Percentiles rank a stretch among this genome's conserved stretches.
Evolutionary conservation across 2,113 vertebrate genomes (phyloP).

Genomic region (Riparia riparia): DNA sequence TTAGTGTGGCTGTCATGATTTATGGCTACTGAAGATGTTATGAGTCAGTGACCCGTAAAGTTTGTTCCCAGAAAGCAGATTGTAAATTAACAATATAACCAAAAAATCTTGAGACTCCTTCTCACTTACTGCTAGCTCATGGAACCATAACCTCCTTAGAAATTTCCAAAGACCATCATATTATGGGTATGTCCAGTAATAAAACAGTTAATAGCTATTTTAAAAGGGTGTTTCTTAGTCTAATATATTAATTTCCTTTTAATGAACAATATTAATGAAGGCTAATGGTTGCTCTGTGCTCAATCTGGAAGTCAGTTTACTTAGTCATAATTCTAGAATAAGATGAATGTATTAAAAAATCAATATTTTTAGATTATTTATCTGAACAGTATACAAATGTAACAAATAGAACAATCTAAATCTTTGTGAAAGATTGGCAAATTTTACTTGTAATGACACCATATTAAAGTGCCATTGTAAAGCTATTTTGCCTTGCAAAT

Average conservation of each 20-base stretch:
- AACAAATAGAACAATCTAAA: not conserved
- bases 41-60: not conserved
- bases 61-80: not conserved
- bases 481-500: not conserved
- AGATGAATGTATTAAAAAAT: not conserved
- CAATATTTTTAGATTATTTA: not conserved
- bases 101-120: not conserved
- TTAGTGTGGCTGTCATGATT: not conserved
- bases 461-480: not conserved
- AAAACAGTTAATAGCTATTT: not conserved
- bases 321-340: not conserved
- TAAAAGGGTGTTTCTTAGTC: not conserved
- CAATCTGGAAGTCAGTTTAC: not conserved
- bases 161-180: not conserved
- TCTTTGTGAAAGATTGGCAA: not conserved
- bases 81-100: not conserved
- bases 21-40: not conserved
- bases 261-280: not conserved
- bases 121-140: not conserved
- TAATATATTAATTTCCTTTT: not conserved
- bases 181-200: not conserved
- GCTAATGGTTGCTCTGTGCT: not conserved
- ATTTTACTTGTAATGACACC: not conserved
- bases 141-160: not conserved
- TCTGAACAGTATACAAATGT: not conserved